These are phyloP conservation scores for Urocyon cinereoargenteus DNA, from an alignment of 2,797 vertebrate genomes.

Conservation along the genomic window DNA sequence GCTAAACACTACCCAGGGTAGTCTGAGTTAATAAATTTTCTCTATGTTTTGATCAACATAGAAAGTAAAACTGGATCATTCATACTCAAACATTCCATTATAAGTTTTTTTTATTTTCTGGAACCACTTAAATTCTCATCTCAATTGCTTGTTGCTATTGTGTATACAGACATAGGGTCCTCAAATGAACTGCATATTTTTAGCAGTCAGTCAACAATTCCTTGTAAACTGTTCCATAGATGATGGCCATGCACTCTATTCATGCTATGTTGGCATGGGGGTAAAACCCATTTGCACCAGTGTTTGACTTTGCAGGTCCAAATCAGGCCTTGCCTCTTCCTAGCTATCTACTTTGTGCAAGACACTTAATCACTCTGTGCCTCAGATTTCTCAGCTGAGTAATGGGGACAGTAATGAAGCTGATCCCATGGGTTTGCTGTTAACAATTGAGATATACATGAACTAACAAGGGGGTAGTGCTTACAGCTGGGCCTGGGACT, in stretches of 20 bases:
- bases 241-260: background rate
- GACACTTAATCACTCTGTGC: background rate
- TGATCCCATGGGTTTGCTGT: background rate
- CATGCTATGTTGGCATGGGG: background rate
- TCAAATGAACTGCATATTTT: constrained; percentile 10
- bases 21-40: constrained; percentile 23
- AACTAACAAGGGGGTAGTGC: background rate
- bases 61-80: constrained; percentile 13
- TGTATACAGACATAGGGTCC: background rate
- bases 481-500: background rate
- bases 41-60: constrained; percentile 16
- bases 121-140: constrained; percentile 39
- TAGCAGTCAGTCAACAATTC: constrained; percentile 19
- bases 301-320: background rate
- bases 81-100: background rate
- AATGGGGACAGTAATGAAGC: background rate
- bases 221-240: background rate
- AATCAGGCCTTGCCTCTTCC: constrained; percentile 1
- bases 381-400: constrained; percentile 9
- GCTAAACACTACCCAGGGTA: background rate
- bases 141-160: background rate
- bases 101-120: background rate
- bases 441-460: background rate
- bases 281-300: background rate
- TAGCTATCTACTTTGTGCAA: background rate